Conservation (phyloP, 2,113 vertebrate genomes). For the Arothron firmamentum region DNA sequence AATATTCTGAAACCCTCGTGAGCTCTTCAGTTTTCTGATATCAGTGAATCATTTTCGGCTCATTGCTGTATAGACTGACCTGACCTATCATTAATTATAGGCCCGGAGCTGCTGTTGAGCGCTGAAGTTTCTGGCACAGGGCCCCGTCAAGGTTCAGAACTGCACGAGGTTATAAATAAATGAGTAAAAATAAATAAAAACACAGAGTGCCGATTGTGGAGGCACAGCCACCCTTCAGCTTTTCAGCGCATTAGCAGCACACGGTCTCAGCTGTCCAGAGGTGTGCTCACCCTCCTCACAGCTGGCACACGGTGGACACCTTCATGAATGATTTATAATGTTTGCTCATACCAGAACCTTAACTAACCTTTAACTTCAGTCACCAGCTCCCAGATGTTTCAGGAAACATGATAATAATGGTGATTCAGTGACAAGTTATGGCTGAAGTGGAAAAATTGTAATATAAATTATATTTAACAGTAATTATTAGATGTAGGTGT, state of each 20-base stretch:
- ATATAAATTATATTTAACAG: no score
- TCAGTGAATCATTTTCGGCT: slow-evolving; percentile 5
- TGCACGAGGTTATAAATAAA: not conserved
- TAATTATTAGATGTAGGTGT: no score
- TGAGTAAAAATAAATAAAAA: not conserved
- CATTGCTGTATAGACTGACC: slow-evolving; percentile 7
- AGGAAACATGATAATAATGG: no score
- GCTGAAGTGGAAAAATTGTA: no score
- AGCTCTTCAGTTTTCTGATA: slow-evolving; percentile 1
- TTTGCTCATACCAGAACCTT: not conserved
- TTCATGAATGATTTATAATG: not conserved
- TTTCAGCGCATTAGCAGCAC: not conserved
- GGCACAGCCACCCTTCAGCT: not conserved
- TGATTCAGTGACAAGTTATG: no score
- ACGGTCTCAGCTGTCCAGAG: not conserved
- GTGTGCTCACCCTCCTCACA: not conserved
- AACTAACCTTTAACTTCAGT: not conserved
- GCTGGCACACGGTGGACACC: not conserved
- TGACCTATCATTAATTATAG: slow-evolving; percentile 17
- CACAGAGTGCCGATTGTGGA: not conserved
- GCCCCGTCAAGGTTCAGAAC: no score
- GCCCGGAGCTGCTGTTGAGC: slow-evolving; percentile 12
- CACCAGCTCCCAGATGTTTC: no score
- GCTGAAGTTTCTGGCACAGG: not conserved
- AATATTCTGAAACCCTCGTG: not conserved